Conservation (phyloP, 1,140 invertebrate genomes). For the Epicauta chinensis region DNA sequence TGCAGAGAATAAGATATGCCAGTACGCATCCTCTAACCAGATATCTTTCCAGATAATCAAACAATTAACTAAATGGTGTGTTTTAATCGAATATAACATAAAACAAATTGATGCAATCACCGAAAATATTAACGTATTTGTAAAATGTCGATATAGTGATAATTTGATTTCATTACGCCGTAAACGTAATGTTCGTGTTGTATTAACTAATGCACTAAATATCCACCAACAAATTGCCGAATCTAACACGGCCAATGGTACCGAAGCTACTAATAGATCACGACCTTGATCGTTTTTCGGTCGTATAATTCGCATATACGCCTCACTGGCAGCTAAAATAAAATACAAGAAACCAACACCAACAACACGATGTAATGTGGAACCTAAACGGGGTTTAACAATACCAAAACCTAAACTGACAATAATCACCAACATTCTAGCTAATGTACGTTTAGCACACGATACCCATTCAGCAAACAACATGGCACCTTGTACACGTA, state of each 20-base stretch:
- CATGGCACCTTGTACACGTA: constrained; percentile 59
- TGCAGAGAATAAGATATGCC: constrained; percentile 86
- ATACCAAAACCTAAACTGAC: constrained; percentile 93
- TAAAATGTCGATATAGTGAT: constrained; percentile 86
- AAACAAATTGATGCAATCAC: constrained; percentile 83
- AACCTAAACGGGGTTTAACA: constrained; percentile 84
- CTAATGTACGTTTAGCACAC: constrained; percentile 80
- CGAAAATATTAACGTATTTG: constrained; percentile 85
- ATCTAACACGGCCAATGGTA: constrained; percentile 67
- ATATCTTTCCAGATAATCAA: constrained; percentile 76
- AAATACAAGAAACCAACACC: constrained; percentile 78
- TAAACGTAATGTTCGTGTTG: constrained; percentile 78
- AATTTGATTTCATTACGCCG: constrained; percentile 84
- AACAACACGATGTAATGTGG: constrained; percentile 79
- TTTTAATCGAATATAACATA: constrained; percentile 86
- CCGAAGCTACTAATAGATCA: constrained; percentile 63
- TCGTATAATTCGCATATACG: constrained; percentile 68
- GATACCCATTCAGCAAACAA: constrained; percentile 83
- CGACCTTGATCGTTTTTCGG: constrained; percentile 59
- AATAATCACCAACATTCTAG: constrained; percentile 89
- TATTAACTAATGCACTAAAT: constrained; percentile 82
- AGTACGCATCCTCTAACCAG: constrained; percentile 90
- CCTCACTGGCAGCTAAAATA: constrained; percentile 72
- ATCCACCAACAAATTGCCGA: constrained; percentile 77
- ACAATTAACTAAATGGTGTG: constrained; percentile 39